phyloP scores from a whole-genome alignment of 2,888 invertebrate species.

The Callinectes sapidus region DNA sequence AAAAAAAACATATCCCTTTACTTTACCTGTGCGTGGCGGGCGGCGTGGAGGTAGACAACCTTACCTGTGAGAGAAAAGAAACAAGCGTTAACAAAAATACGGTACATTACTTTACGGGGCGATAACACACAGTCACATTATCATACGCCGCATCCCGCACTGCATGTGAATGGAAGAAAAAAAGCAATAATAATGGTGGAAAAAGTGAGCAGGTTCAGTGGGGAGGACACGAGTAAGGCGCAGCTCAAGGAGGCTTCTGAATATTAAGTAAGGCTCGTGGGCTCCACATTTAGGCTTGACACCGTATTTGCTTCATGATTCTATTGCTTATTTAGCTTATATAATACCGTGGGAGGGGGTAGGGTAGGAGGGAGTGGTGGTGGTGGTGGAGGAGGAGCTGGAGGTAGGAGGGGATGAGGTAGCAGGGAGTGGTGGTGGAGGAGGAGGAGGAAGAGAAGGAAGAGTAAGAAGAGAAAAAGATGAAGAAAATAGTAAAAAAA shows the following conservation, averaged over 20 bases:
- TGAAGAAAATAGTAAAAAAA: neutral
- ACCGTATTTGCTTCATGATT: neutral
- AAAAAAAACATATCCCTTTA: neutral
- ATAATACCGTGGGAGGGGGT: neutral
- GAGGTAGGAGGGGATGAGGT: neutral
- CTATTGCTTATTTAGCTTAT: constrained; percentile 28
- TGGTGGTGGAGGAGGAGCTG: neutral
- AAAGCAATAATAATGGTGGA: constrained; percentile 1
- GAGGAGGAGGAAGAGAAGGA: neutral
- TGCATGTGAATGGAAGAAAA: neutral
- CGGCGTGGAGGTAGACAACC: neutral
- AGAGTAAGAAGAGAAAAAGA: neutral
- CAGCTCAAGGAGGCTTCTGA: neutral
- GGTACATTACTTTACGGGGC: neutral
- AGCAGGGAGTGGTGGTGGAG: neutral
- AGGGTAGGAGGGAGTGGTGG: no score
- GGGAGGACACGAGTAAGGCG: neutral
- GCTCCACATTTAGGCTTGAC: neutral
- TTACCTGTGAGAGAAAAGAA: neutral
- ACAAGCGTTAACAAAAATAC: neutral
- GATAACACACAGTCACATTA: constrained; percentile 24
- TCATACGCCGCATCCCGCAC: neutral
- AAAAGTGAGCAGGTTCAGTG: neutral
- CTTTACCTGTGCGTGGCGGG: neutral
- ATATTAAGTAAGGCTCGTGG: neutral